Evolutionary conservation across 2,888 invertebrate genomes (phyloP), one percentile per base, ranked within the genome.

Genomic region (Latheticus oryzae): DNA sequence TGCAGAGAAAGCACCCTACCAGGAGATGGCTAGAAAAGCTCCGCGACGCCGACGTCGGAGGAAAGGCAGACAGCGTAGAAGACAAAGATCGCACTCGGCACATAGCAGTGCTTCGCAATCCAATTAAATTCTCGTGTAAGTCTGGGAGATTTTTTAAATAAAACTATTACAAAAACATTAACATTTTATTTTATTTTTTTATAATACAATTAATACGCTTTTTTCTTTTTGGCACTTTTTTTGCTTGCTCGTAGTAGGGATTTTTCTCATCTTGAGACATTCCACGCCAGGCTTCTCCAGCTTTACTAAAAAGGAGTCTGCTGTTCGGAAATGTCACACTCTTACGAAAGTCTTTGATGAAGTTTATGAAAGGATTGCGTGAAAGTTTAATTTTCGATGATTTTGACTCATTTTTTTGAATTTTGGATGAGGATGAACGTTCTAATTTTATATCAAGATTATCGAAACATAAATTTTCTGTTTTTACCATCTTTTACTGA

Each of bases 401-500:
- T n/a, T 19, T 21, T 4, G 38, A 38, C 38, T 12, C 11, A 5
- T 17, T 38, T 19, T 13, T 5, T 19, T 11, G 1, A 7, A 12
- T 13, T 38, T 13, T 38, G 5, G 9, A 8, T 1, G 11, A 16
- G 17, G 35, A 35, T 16, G 7, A 16, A 3, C 17, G 15, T n/a
- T 16, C 13, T 15, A 16, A 1, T 1, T 17, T n/a, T 3, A 0
- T 19, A 21, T 37, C 37, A 19, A 37, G 21, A 19, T 37, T 13
- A 9, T 40, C 13, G 13, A 40, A 13, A 24, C 40, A 40, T 12
- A 40, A 13, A 13, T 40, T 23, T 40, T 40, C 40, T 2, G 24
- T 40, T 40, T 40, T 40, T 5, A 40, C 40, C 40, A 40, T 40
- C 24, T 40, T 43, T 43, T 28, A n/a, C 2, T 12, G 38, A 38